Conservation (phyloP, 1,140 invertebrate genomes). For the Microplitis demolitor region DNA sequence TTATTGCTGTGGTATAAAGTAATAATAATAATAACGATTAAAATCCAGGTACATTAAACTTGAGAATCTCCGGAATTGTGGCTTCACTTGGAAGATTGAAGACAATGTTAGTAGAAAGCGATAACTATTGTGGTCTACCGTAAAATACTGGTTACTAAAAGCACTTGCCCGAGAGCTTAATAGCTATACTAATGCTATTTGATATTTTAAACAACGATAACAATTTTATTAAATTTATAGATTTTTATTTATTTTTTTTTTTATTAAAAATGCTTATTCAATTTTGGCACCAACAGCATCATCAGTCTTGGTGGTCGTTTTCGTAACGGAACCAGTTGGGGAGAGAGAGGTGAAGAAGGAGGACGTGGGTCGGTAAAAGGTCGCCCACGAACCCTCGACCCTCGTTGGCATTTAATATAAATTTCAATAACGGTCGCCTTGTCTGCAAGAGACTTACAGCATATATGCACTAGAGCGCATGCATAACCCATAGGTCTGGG, state of each 20-base stretch:
- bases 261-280: too few species aligned
- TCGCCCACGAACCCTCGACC: slow-evolving; percentile 29
- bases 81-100: too few species aligned
- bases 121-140: background rate
- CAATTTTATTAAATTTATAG: too few species aligned
- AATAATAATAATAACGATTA: too few species aligned
- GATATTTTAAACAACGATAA: background rate
- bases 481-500: slow-evolving; percentile 9
- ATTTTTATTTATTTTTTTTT: too few species aligned
- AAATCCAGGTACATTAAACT: too few species aligned
- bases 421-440: slow-evolving; percentile 42
- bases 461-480: slow-evolving; percentile 20
- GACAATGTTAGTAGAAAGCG: background rate
- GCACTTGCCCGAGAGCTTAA: background rate
- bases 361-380: slow-evolving; percentile 21
- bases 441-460: slow-evolving; percentile 32
- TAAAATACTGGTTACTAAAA: slow-evolving; percentile 1
- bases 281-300: too few species aligned
- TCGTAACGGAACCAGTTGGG: background rate
- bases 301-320: too few species aligned
- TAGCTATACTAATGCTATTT: background rate
- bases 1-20: too few species aligned
- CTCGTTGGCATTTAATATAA: slow-evolving; percentile 42
- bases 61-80: too few species aligned
- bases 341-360: background rate